Evolutionary conservation across 1,140 invertebrate genomes (phyloP).

Genomic region (Drosophila prosaltans): DNA sequence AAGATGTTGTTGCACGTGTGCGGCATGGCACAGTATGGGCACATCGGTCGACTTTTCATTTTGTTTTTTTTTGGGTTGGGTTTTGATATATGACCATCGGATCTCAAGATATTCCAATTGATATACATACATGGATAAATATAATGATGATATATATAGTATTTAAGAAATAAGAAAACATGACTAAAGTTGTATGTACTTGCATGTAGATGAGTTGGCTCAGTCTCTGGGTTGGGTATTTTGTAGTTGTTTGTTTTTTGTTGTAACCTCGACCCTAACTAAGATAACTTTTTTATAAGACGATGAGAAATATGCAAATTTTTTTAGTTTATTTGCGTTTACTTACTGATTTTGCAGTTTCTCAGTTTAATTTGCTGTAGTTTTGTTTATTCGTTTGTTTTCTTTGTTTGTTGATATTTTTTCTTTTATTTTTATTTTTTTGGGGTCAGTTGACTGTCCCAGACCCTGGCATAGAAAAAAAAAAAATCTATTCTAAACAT

Average conservation of each 20-base stretch:
- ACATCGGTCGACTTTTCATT: not conserved
- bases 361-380: constrained; percentile 18
- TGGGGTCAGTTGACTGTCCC: constrained; percentile 44
- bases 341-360: constrained; percentile 3
- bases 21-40: not conserved
- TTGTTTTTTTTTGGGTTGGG: not conserved
- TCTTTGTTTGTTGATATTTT: not conserved
- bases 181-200: not conserved
- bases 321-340: constrained; percentile 35
- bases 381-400: constrained; percentile 48
- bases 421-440: not conserved
- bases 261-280: constrained; percentile 42
- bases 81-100: not conserved
- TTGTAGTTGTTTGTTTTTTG: constrained; percentile 11
- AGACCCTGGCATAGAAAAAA: constrained; percentile 72
- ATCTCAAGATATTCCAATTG: constrained; percentile 5
- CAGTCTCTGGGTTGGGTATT: not conserved
- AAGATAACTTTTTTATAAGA: constrained; percentile 45
- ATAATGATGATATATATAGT: not conserved
- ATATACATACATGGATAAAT: not conserved
- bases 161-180: not conserved
- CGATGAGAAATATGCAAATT: constrained; percentile 66
- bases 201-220: not conserved
- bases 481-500: constrained; percentile 47
- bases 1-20: constrained; percentile 5